Evolutionary conservation across 2,888 invertebrate genomes (phyloP), one percentile per base, ranked within the genome.

Genomic region (Ephialtes manifestator): DNA sequence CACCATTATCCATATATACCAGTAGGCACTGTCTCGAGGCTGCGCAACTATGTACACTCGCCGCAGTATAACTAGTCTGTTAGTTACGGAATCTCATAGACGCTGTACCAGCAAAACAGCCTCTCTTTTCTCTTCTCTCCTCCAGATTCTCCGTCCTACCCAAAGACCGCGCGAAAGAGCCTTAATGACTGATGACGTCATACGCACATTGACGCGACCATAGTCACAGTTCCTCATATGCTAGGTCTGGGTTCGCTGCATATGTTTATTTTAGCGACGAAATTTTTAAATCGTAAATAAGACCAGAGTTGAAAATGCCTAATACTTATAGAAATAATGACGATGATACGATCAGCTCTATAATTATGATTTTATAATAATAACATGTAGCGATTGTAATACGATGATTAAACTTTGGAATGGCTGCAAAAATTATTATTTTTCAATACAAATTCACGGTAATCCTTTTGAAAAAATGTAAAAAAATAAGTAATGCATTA

Each of bases 121-220:
- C 58, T 74, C 74, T 31, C 31, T 60, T 28, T 31, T 24, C 24
- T 15, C 15, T 63, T 58, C 58, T 58, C 46, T 74, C 74, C 60
- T 72, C 72, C 24, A 55, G 72, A 43, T 72, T 39, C 39, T 72
- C 15, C 46, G 43, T n/a, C 55, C 53, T 39, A 70, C 53, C 53
- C 46, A 71, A 70, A 71, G 71, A 53, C 46, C 43, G 18, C n/a
- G 63, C 70, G 60, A 74, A 74, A 63, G 85, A 86, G 84, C 84
- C 85, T 90, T 91, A 91, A 91, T 89, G 90, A 90, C 88, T 81
- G 86, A 88, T 91, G 90, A 91, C 90, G 89, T 90, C 90, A 90
- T 83, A 80, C 82, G 31, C 55, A 67, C 60, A 39, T 74, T 51
- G 15, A 51, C 28, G 46, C 28, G 55, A 67, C 13, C 20, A 28